Evolutionary conservation across 2,113 vertebrate genomes (phyloP).

Genomic region (Leptodactylus fuscus): DNA sequence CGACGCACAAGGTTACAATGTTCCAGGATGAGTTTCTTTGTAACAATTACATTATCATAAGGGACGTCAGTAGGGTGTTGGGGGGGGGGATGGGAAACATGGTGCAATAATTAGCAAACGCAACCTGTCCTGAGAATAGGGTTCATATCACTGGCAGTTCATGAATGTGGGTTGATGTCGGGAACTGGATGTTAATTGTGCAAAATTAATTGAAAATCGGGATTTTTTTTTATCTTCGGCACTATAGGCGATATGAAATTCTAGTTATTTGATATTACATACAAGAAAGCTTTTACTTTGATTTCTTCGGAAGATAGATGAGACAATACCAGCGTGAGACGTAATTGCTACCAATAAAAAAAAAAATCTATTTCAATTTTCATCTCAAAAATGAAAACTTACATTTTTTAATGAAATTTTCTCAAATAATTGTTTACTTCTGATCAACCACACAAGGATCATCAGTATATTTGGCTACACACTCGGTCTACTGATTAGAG

Average conservation of each 20-base stretch:
- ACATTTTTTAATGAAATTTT: no score
- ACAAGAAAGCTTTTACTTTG: background rate
- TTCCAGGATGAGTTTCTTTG: slow-evolving; percentile 72
- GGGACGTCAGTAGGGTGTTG: slow-evolving; percentile 62
- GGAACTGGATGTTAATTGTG: background rate
- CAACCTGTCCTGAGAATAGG: slow-evolving; percentile 4
- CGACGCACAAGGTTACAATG: slow-evolving; percentile 71
- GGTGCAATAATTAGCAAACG: slow-evolving; percentile 70
- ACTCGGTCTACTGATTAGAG: no score
- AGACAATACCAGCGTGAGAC: no score
- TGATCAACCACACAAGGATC: no score
- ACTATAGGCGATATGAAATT: background rate
- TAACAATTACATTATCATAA: slow-evolving; percentile 66
- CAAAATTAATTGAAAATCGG: background rate
- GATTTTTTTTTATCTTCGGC: background rate
- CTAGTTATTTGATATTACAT: background rate
- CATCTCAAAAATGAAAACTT: no score
- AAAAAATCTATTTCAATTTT: no score
- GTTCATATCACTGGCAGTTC: background rate
- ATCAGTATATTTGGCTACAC: no score
- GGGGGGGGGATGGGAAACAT: background rate
- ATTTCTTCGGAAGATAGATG: background rate
- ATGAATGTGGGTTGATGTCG: background rate
- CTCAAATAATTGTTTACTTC: no score
- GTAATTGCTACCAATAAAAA: no score